Percentiles rank a stretch among this genome's conserved stretches.
Evolutionary conservation across 2,113 vertebrate genomes (phyloP).

Genomic region (Percina caprodes): DNA sequence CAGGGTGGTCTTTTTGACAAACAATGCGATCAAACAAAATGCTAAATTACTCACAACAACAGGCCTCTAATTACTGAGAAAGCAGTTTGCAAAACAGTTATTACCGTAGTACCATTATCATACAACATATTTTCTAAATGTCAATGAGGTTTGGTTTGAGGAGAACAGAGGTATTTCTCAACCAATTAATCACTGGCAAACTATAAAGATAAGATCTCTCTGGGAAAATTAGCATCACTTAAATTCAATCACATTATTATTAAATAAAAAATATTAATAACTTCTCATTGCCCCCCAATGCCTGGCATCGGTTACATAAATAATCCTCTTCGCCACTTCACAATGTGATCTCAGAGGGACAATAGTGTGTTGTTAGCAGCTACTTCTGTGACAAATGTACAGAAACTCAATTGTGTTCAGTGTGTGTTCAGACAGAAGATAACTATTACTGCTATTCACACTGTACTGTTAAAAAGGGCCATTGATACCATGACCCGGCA

Average conservation of each 20-base stretch:
- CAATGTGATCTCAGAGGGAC: constrained; percentile 50
- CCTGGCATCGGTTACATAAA: constrained; percentile 9
- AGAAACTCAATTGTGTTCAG: constrained; percentile 54
- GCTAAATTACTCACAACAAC: constrained; percentile 41
- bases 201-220: background rate
- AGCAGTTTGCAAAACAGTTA: constrained; percentile 34
- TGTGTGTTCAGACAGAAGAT: constrained; percentile 52
- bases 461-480: constrained; percentile 34
- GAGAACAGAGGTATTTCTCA: background rate
- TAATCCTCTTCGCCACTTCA: constrained; percentile 39
- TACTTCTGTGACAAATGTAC: constrained; percentile 51
- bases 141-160: background rate
- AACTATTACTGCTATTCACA: constrained; percentile 48
- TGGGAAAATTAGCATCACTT: background rate
- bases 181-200: background rate
- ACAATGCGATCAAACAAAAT: constrained; percentile 13
- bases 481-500: constrained; percentile 28
- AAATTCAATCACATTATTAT: background rate
- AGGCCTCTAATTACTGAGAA: constrained; percentile 23
- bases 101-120: constrained; percentile 47
- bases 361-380: constrained; percentile 51
- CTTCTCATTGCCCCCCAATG: background rate
- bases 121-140: background rate
- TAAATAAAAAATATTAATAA: constrained; percentile 8
- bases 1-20: background rate